Conservation (phyloP, 1,140 invertebrate species). For the Sycobia sp. region DNA sequence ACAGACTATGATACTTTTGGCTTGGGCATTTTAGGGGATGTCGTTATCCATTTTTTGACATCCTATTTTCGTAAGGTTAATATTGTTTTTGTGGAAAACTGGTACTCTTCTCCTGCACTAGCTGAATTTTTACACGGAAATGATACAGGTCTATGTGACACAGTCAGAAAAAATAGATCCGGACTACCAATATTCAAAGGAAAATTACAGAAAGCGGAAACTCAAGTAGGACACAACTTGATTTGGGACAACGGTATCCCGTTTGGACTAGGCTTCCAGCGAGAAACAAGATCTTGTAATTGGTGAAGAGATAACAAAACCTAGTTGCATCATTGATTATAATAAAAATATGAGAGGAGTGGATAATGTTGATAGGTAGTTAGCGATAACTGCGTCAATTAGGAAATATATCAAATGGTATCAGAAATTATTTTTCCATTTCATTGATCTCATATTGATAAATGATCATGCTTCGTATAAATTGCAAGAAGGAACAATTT, state of each 20-base stretch:
- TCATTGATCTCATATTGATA: conserved; percentile 22
- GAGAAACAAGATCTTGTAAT: conserved; percentile 31
- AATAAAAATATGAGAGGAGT: no score
- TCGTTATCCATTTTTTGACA: conserved; percentile 37
- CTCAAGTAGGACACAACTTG: conserved; percentile 28
- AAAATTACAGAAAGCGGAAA: conserved; percentile 36
- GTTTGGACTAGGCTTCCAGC: conserved; percentile 16
- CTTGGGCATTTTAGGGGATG: conserved; percentile 27
- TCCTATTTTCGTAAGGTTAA: conserved; percentile 38
- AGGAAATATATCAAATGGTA: conserved; percentile 43
- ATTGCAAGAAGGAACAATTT: conserved; percentile 17
- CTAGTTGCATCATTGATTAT: conserved; percentile 40
- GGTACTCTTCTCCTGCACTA: conserved; percentile 38
- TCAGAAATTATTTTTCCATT: conserved; percentile 41
- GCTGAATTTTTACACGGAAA: conserved; percentile 35
- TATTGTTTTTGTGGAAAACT: conserved; percentile 36
- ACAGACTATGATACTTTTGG: conserved; percentile 31
- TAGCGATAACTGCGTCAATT: conserved; percentile 19
- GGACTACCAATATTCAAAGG: conserved; percentile 37
- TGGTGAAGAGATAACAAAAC: conserved; percentile 38
- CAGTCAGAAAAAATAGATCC: conserved; percentile 37
- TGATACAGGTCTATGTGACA: conserved; percentile 38
- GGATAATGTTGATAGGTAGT: conserved; percentile 40
- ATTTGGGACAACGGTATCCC: conserved; percentile 29
- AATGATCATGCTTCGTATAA: conserved; percentile 33